These are phyloP conservation scores for Helleia helle DNA, from an alignment of 2,888 invertebrate species.

Conservation along the genomic window DNA sequence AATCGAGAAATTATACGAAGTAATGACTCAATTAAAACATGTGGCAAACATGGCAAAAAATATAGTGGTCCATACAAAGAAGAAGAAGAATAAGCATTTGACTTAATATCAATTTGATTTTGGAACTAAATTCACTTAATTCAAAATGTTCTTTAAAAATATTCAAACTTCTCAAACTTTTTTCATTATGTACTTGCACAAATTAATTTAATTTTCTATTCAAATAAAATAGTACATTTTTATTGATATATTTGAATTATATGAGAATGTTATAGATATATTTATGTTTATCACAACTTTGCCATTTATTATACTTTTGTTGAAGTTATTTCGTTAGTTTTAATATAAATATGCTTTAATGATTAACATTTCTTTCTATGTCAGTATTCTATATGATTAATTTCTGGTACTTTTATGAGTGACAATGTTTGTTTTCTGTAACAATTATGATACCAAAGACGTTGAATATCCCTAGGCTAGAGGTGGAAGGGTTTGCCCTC, in stretches of 20 bases:
- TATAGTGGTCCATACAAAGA: no score
- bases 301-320: conserved; percentile 37
- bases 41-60: no score
- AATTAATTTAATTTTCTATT: conserved; percentile 5
- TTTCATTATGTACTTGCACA: conserved; percentile 6
- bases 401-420: conserved; percentile 37
- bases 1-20: no score
- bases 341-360: conserved; percentile 59
- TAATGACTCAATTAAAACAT: no score
- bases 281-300: conserved; percentile 10
- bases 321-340: conserved; percentile 55
- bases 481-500: conserved; percentile 4
- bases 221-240: not conserved
- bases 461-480: conserved; percentile 53
- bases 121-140: not conserved
- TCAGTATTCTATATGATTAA: conserved; percentile 56
- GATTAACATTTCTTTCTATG: conserved; percentile 50
- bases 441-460: conserved; percentile 68
- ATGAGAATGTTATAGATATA: conserved; percentile 8
- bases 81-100: no score
- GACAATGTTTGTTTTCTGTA: conserved; percentile 53
- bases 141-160: not conserved
- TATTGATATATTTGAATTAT: conserved; percentile 9
- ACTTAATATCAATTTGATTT: conserved; percentile 1
- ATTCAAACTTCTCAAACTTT: not conserved